Evolutionary conservation across 2,888 invertebrate genomes (phyloP), one percentile per base, ranked within the genome.

Genomic region (Limnephilus rhombicus): DNA sequence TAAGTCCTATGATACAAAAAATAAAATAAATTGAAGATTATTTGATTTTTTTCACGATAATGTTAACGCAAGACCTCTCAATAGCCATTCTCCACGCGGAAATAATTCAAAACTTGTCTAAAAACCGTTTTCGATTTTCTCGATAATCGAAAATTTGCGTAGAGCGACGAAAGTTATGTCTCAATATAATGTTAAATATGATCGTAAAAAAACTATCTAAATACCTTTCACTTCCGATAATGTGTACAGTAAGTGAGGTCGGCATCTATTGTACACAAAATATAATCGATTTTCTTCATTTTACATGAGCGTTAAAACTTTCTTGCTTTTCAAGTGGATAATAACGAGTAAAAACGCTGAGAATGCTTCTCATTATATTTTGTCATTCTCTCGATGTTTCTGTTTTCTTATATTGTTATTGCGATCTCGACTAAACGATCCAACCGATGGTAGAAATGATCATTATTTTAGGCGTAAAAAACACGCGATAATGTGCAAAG

Each of bases 151-250:
- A 85, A 85, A 85, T 85, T 85, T 85, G 41, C 85, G 41, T 85
- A 45, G 45, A 85, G 13, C 24, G 45, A n/a, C 29, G 45, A 85
- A 85, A 37, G n/a, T 37, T 85, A 85, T 12, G 12, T 41, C 85
- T 41, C 85, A 85, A 85, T 41, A 41, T 85, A 85, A n/a, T 41
- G 41, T 24, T 85, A 85, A 85, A 85, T 85, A 85, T 45, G 34
- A 45, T n/a, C 85, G 41, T 41, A 85, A 37, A 37, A 31, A 85
- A 85, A 85, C 85, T 18, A 85, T 85, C 85, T 41, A 7, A 13
- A 45, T 45, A n/a, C 37, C 85, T 85, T 85, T 85, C 85, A 85
- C 85, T 85, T 85, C 85, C 85, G 85, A 85, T 41, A 85, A 24
- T 85, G 85, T 85, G 45, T 85, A 85, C 41, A n/a, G 41, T 41